Base-by-base conservation (phyloP, 2,113 vertebrate genomes). In the Sinocyclocheilus rhinocerous region DNA sequence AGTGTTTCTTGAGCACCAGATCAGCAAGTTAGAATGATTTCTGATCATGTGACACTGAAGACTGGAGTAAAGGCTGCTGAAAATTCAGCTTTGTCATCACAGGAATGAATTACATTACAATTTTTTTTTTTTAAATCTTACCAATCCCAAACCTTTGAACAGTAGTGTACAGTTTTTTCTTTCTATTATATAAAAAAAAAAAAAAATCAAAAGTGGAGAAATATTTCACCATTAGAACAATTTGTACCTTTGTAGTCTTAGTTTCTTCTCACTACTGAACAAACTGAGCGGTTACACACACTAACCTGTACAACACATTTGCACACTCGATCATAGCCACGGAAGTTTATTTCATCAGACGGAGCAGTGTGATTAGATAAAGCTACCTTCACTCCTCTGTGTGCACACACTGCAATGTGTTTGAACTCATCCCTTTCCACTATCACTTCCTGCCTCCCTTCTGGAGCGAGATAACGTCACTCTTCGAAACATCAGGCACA, bases 331-430 rank as follows among this genome's bases (percentile, higher is more conserved):
- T 73, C 65, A 79, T 69, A 57, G 29, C 88, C 91, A 94, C 94
- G 92, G 90, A 95, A 93, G 94, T 95, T 96, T 95, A 95, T 91
- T 95, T 93, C 92, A 93, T 93, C 93, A 89, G 90, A 89, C 89
- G 88, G 89, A 90, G 90, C 92, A 88, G 90, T 91, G 89, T 93
- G 94, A 96, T 95, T 94, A 94, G 93, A 95, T 95, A 93, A 90
- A 88, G 91, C 88, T 85, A 81, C 9, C 24, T 84, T 89, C 88
- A 82, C 63, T 89, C 91, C 90, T 90, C 87, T 89, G 89, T 91
- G 78, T 57, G 70, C 83, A 15, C 79, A 36, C 69, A 65, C 81
- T 73, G 42, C 85, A 91, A 92, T 94, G 86, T 84, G 92, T 94
- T 94, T 95, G 93, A 94, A 94, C 94, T 94, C 91, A 87, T 90